phyloP scores from a whole-genome alignment of 1,140 invertebrate species.

The Tribolium madens region DNA sequence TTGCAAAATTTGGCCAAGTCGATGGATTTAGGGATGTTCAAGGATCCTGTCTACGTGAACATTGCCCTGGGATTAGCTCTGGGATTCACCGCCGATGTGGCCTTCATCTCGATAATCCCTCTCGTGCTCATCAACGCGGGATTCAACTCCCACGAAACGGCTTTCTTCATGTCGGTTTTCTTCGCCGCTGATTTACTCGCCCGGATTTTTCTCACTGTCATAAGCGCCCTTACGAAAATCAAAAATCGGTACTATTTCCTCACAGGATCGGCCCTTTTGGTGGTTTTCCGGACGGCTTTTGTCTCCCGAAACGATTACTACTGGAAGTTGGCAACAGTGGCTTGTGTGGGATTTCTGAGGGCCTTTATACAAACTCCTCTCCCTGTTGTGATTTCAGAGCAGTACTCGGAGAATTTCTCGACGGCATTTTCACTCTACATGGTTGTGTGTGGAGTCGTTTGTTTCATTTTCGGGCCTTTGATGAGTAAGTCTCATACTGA shows the following conservation, averaged over 20 bases:
- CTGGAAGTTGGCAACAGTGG: constrained; percentile 47
- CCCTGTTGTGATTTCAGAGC: constrained; percentile 56
- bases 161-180: constrained; percentile 57
- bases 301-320: constrained; percentile 40
- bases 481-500: constrained; percentile 52
- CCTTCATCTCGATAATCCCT: constrained; percentile 60
- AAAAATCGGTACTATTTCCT: constrained; percentile 59
- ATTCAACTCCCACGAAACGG: constrained; percentile 54
- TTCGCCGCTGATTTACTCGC: constrained; percentile 58
- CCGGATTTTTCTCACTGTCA: constrained; percentile 55
- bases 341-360: constrained; percentile 54
- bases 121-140: constrained; percentile 57
- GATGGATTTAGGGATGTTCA: constrained; percentile 59
- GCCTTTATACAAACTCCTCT: constrained; percentile 58
- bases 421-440: constrained; percentile 59
- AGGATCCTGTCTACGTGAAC: constrained; percentile 58
- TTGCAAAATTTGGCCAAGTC: constrained; percentile 49
- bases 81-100: constrained; percentile 57
- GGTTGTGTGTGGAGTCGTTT: constrained; percentile 54
- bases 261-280: constrained; percentile 53
- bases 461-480: constrained; percentile 53
- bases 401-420: constrained; percentile 55
- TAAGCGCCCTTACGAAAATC: constrained; percentile 52
- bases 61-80: constrained; percentile 60
- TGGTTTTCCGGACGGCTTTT: constrained; percentile 56